phyloP scores from a whole-genome alignment of 2,113 vertebrate species.

The Corythoichthys haematopterus region DNA sequence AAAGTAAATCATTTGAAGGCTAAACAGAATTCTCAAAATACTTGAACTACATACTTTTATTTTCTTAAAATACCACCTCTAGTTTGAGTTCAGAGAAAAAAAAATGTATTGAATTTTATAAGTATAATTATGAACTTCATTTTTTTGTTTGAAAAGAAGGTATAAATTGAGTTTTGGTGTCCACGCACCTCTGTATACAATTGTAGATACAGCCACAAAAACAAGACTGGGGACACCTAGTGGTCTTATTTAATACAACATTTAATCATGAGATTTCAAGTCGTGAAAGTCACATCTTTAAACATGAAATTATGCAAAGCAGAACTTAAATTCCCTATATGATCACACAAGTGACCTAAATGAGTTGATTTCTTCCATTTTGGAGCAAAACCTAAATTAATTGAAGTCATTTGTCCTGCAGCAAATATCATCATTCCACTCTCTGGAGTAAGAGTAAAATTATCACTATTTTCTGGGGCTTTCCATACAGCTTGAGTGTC shows the following conservation, averaged over 20 bases:
- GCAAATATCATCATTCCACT: no score
- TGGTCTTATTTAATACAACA: conserved; percentile 47
- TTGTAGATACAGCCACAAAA: conserved; percentile 12
- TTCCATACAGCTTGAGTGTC: no score
- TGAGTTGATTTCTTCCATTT: background rate
- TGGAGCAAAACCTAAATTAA: no score
- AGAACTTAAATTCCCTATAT: background rate
- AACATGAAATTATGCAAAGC: background rate
- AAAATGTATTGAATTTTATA: background rate
- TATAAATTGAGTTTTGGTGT: background rate
- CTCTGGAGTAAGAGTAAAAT: no score
- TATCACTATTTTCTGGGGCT: no score
- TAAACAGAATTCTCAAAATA: background rate
- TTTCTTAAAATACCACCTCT: background rate
- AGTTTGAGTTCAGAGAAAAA: background rate
- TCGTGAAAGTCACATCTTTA: background rate
- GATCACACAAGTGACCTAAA: background rate
- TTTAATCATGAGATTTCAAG: conserved; percentile 12
- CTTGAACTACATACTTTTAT: no score
- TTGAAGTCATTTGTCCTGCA: no score
- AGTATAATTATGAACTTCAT: background rate
- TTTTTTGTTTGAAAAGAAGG: background rate
- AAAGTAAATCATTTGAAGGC: background rate
- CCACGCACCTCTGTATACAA: conserved; percentile 12
- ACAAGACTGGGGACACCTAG: conserved; percentile 72